Evolutionary conservation across 2,888 invertebrate species (phyloP), one percentile per base, ranked within the genome.

Genomic region (Hypolimnas misippus): DNA sequence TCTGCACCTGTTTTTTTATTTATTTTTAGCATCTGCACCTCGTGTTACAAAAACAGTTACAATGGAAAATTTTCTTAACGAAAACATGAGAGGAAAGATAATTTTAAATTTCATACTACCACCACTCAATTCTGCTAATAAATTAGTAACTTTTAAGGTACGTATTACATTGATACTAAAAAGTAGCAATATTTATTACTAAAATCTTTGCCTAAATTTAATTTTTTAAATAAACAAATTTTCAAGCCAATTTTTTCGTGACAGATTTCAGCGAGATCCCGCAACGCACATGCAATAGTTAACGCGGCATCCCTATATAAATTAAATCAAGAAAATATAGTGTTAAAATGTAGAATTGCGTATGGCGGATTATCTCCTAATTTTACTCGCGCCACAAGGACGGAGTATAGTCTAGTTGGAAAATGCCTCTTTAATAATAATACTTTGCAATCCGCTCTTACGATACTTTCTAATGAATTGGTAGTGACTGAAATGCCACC

Each of bases 271-370:
- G 44, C 94, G 0, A 86, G 95, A 69, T 93, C 94, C 0, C 95
- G 95, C 84, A 96, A 95, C 75, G 93, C 95, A 0, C 95, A 95
- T 73, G 96, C 96, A 0, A 93, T 94, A 61, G 94, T 97, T 0
- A 96, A 96, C 73, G 95, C 95, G 10, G 96, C 94, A 5, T 95
- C 95, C 76, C 82, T 94, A 0, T 92, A 94, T 63, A 93, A 94
- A 77, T 70, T 96, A 4, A 51, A 68, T 38, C 10, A 1, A 8
- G n/a, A 38, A 0, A 50, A 66, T 66, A 81, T 85, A 19, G 78
- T 92, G 0, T 67, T 77, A 29, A 76, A 53, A 6, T 69, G 65
- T 53, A 81, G 83, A 38, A 89, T 95, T 17, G 92, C 94, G 0
- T 93, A 87, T 69, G 94, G 94, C 14, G 93, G 93, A 10, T 93